Evolutionary conservation across 2,797 vertebrate genomes (phyloP).

Genomic region (Typhlichthys subterraneus): DNA sequence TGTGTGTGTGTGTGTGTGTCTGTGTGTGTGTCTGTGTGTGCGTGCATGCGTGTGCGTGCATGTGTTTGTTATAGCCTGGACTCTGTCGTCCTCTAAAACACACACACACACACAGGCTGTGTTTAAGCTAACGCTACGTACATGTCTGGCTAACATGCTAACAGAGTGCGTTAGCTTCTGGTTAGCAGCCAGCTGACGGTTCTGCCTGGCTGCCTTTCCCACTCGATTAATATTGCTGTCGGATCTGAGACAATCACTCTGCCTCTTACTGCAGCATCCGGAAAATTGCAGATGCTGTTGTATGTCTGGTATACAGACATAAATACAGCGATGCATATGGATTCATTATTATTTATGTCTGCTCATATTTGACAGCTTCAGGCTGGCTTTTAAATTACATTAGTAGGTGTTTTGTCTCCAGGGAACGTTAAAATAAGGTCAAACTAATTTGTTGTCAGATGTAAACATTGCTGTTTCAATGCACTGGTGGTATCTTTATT

Average conservation of each 20-base stretch:
- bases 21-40: not conserved
- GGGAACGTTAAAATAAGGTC: constrained; percentile 19
- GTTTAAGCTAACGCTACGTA: too few relatives aligned
- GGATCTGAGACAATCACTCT: constrained; percentile 17
- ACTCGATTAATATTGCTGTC: constrained; percentile 12
- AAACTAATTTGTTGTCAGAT: constrained; percentile 10
- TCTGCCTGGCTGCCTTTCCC: constrained; percentile 6
- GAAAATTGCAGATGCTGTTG: constrained; percentile 49
- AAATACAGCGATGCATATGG: constrained; percentile 41
- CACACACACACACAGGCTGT: too few relatives aligned
- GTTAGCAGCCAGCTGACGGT: constrained; percentile 1
- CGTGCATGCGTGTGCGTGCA: not conserved
- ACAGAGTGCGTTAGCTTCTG: too few relatives aligned
- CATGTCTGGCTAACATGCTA: too few relatives aligned
- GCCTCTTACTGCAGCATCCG: constrained; percentile 36
- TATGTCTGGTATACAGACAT: constrained; percentile 22
- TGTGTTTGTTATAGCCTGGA: not conserved
- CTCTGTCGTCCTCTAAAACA: too few relatives aligned
- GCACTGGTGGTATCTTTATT: too few relatives aligned
- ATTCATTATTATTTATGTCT: constrained; percentile 39
- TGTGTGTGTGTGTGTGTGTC: not conserved
- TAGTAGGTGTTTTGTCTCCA: constrained; percentile 33
- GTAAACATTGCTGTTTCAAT: constrained; percentile 22
- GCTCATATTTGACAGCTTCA: constrained; percentile 40
- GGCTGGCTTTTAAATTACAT: constrained; percentile 42